Conservation (phyloP, 2,888 invertebrate genomes). For the Clanis bilineata region DNA sequence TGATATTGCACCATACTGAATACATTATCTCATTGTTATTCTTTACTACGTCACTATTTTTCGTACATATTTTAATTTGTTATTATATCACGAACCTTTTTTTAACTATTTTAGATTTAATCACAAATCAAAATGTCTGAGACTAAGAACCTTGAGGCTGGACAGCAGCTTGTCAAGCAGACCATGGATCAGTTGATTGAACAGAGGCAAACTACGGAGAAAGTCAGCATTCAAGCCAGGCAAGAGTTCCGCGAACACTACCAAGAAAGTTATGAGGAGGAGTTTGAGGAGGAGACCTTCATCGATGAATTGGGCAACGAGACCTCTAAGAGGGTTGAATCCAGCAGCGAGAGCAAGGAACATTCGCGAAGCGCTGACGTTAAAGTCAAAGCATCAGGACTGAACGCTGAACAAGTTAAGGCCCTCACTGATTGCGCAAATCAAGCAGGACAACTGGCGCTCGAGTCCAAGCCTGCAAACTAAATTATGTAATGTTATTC, state of each 20-base stretch:
- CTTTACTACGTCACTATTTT: slow-evolving; percentile 29
- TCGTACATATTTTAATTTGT: slow-evolving; percentile 5
- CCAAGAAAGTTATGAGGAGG: slow-evolving; percentile 76
- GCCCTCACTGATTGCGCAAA: slow-evolving; percentile 77
- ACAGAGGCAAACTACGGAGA: slow-evolving; percentile 66
- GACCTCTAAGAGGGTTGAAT: slow-evolving; percentile 71
- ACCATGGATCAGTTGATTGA: slow-evolving; percentile 75
- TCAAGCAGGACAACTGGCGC: slow-evolving; percentile 75
- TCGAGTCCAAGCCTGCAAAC: slow-evolving; percentile 73
- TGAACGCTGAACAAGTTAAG: slow-evolving; percentile 72
- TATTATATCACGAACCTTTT: background rate
- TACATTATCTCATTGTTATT: slow-evolving; percentile 39
- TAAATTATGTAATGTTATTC: slow-evolving; percentile 63
- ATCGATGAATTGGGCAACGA: slow-evolving; percentile 71
- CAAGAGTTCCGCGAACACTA: slow-evolving; percentile 76
- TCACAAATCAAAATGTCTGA: slow-evolving; percentile 62
- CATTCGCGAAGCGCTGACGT: slow-evolving; percentile 77
- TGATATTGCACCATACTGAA: slow-evolving; percentile 51
- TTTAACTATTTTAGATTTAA: slow-evolving; percentile 45
- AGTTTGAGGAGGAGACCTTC: slow-evolving; percentile 75
- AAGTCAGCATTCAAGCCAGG: slow-evolving; percentile 71
- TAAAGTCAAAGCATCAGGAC: slow-evolving; percentile 72
- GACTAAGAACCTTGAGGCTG: slow-evolving; percentile 64
- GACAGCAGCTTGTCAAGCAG: slow-evolving; percentile 73
- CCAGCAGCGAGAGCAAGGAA: slow-evolving; percentile 77